Evolutionary conservation across 1,140 invertebrate species (phyloP).

Genomic region (Drosophila kikkawai): DNA sequence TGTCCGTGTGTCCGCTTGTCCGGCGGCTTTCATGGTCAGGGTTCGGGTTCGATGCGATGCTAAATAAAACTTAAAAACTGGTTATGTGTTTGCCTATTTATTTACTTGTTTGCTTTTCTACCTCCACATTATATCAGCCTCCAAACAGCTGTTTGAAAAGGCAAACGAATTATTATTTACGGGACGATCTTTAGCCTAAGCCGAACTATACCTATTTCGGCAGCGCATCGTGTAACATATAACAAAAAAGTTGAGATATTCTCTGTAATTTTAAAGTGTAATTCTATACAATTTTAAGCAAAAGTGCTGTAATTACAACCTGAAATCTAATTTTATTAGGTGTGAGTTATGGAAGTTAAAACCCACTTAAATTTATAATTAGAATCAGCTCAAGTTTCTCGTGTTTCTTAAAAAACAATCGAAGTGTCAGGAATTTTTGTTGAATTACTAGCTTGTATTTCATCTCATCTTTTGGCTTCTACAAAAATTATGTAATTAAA

Average conservation of each 20-base stretch:
- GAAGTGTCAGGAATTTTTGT: background rate
- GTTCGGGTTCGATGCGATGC: conserved; percentile 34
- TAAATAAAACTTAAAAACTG: conserved; percentile 50
- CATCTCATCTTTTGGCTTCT: background rate
- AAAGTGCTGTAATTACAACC: background rate
- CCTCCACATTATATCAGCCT: conserved; percentile 2
- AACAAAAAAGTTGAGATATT: background rate
- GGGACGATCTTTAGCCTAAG: conserved; percentile 34
- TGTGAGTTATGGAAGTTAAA: background rate
- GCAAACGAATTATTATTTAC: conserved; percentile 34
- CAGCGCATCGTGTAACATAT: conserved; percentile 2
- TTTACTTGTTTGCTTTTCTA: conserved; percentile 25
- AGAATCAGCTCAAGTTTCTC: too few species aligned
- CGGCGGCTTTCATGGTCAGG: conserved; percentile 67
- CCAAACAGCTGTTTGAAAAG: conserved; percentile 45
- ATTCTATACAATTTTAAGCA: background rate
- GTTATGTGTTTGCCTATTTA: conserved; percentile 45
- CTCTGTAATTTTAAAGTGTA: background rate
- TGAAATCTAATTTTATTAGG: background rate
- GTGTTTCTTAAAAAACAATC: background rate
- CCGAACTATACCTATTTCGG: conserved; percentile 9
- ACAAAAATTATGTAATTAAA: background rate
- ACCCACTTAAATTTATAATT: background rate
- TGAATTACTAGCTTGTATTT: background rate
- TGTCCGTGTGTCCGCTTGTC: conserved; percentile 19